Percentiles rank a stretch among this genome's conserved stretches.
Evolutionary conservation across 2,113 vertebrate species (phyloP).

Genomic region (Eurystomus gularis): DNA sequence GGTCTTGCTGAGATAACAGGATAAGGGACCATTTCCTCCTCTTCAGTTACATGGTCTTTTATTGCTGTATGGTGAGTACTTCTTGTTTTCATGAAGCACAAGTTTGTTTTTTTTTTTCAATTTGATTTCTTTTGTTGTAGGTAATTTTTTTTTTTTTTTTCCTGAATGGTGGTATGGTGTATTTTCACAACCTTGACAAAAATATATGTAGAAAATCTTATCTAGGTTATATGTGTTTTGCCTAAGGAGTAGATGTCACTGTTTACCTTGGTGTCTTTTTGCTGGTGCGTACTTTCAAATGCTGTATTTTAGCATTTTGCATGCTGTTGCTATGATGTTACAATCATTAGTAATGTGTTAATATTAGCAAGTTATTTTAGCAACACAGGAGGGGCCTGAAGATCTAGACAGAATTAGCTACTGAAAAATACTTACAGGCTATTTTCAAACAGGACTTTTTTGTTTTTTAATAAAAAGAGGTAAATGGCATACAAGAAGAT

Average conservation of each 20-base stretch:
- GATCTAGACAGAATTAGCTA: neutral
- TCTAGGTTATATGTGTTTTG: neutral
- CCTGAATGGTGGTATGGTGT: neutral
- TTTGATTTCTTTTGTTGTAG: neutral
- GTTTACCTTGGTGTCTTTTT: neutral
- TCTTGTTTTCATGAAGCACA: neutral
- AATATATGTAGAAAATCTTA: neutral
- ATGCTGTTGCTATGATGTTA: neutral
- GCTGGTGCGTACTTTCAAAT: neutral
- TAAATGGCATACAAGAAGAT: neutral
- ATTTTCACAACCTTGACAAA: neutral
- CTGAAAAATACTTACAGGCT: neutral
- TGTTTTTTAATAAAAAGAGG: neutral
- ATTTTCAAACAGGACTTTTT: neutral
- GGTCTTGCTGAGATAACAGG: neutral
- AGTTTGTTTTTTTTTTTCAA: neutral
- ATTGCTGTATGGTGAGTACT: neutral
- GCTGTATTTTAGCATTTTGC: neutral
- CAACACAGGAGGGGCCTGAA: neutral
- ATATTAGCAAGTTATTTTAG: neutral
- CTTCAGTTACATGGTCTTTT: neutral
- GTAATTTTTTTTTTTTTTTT: neutral
- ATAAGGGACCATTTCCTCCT: neutral
- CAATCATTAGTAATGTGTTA: neutral
- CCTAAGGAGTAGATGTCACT: neutral